These are phyloP conservation scores for Sinohyriopsis cumingii DNA, from an alignment of 2,888 invertebrate genomes.

Conservation along the genomic window DNA sequence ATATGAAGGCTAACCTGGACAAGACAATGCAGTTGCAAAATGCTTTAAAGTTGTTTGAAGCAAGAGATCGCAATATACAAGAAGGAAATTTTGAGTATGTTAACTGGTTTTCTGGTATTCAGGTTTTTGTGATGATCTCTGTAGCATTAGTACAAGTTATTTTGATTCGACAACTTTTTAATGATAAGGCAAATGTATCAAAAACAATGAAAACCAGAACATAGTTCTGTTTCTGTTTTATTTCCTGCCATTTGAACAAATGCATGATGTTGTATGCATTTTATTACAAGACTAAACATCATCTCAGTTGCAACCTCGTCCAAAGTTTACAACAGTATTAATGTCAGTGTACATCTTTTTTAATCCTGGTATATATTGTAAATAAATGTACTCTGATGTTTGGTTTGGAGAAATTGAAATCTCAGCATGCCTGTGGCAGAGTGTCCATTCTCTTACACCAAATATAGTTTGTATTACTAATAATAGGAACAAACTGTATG, in stretches of 20 bases:
- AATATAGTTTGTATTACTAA: too few species aligned
- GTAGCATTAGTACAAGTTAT: constrained; percentile 82
- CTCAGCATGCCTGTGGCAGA: too few species aligned
- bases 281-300: too few species aligned
- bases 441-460: too few species aligned
- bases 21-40: constrained; percentile 68
- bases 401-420: too few species aligned
- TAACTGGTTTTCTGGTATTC: constrained; percentile 81
- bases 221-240: constrained; percentile 15
- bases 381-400: too few species aligned
- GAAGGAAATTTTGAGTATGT: constrained; percentile 87
- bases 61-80: constrained; percentile 85
- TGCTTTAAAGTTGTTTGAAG: constrained; percentile 81
- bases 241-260: constrained; percentile 4
- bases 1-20: constrained; percentile 75
- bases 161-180: constrained; percentile 86
- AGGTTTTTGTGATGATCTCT: constrained; percentile 81
- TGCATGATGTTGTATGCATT: neutral
- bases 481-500: too few species aligned
- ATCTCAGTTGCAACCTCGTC: too few species aligned
- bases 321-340: too few species aligned
- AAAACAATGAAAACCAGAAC: constrained; percentile 40
- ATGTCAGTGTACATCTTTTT: too few species aligned
- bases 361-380: too few species aligned
- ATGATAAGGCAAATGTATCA: constrained; percentile 71